These are phyloP conservation scores for Stratiomys singularior DNA, from an alignment of 2,888 invertebrate genomes.

Conservation along the genomic window DNA sequence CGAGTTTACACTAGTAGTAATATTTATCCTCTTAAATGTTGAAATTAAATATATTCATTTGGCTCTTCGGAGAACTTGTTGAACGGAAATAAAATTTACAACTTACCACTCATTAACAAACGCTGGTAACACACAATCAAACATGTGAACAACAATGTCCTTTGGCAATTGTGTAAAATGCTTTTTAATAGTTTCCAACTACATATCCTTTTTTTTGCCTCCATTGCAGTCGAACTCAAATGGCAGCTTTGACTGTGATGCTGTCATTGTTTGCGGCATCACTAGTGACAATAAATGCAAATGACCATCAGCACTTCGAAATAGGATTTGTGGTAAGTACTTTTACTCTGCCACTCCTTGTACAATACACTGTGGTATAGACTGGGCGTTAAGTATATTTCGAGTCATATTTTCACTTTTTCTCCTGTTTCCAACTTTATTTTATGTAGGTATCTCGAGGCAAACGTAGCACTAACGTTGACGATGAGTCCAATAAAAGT, in stretches of 20 bases:
- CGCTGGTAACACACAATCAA: background rate
- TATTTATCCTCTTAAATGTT: background rate
- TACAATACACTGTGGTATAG: background rate
- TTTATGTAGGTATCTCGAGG: conserved; percentile 32
- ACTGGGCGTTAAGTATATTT: background rate
- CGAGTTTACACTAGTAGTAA: no score
- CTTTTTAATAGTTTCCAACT: conserved; percentile 35
- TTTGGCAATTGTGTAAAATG: conserved; percentile 32
- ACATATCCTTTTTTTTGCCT: background rate
- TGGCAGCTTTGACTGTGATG: conserved; percentile 45
- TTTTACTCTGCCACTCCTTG: background rate
- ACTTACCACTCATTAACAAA: background rate
- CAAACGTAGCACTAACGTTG: conserved; percentile 23
- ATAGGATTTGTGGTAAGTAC: conserved; percentile 37
- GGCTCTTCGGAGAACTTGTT: background rate
- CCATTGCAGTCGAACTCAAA: conserved; percentile 35
- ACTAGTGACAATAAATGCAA: conserved; percentile 37
- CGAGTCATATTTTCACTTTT: conserved; percentile 14
- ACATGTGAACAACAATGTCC: conserved; percentile 8
- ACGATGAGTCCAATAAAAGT: conserved; percentile 18
- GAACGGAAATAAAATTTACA: no score
- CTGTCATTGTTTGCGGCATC: conserved; percentile 44
- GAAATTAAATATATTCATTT: background rate
- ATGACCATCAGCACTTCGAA: conserved; percentile 15
- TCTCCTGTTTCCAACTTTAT: background rate